These are phyloP conservation scores for Caenorhabditis wallacei DNA, from an alignment of 2,888 invertebrate species.

Conservation along the genomic window DNA sequence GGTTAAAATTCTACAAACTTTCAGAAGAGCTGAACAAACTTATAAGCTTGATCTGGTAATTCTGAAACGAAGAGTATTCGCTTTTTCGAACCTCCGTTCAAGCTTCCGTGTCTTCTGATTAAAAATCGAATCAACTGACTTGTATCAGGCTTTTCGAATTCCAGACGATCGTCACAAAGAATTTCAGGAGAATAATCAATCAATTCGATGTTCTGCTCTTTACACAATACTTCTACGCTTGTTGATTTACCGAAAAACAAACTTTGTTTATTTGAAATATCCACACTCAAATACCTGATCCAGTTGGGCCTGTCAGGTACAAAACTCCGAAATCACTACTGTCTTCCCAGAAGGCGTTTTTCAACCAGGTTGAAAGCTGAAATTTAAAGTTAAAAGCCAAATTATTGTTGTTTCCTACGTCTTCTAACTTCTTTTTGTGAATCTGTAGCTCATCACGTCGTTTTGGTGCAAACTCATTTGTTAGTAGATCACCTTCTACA, in stretches of 20 bases:
- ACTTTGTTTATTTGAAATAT: not conserved
- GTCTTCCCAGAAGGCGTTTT: conserved; percentile 4
- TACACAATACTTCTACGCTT: conserved; percentile 49
- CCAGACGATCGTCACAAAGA: conserved; percentile 23
- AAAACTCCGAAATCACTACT: conserved; percentile 6
- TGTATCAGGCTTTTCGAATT: conserved; percentile 11
- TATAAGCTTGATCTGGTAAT: conserved; percentile 52
- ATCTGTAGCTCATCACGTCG: conserved; percentile 32
- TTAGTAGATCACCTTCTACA: conserved; percentile 12
- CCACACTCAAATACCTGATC: conserved; percentile 22
- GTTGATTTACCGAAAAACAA: conserved; percentile 65
- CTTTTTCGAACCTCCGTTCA: conserved; percentile 1
- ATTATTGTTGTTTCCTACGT: conserved; percentile 16
- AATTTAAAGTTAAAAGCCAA: not conserved
- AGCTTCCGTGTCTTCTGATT: conserved; percentile 14
- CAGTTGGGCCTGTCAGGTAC: conserved; percentile 54
- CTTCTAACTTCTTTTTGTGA: conserved; percentile 50
- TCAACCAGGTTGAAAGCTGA: conserved; percentile 35
- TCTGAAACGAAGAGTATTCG: conserved; percentile 29
- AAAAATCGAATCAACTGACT: conserved; percentile 37
- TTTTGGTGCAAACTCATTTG: conserved; percentile 36
- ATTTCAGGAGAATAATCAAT: conserved; percentile 48
- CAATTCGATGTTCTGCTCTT: conserved; percentile 33
- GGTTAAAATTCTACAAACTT: not conserved
- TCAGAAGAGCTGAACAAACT: conserved; percentile 13